Conservation (phyloP, 2,797 vertebrate species). For the Dallia pectoralis region DNA sequence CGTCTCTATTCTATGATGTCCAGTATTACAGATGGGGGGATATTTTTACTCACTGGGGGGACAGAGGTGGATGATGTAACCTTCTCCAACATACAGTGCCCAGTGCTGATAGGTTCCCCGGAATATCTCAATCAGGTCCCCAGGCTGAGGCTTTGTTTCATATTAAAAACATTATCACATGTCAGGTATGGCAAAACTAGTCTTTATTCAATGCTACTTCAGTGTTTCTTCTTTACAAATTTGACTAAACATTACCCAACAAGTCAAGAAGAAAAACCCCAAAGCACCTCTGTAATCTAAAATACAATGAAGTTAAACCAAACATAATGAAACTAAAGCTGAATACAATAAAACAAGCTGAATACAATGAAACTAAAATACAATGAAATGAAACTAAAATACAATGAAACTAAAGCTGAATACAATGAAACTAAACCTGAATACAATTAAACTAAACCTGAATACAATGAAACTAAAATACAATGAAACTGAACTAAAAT, state of each 20-base stretch:
- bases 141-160: slow-evolving; percentile 20
- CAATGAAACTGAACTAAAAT: too few relatives aligned
- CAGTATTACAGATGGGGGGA: not conserved
- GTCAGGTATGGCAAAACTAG: not conserved
- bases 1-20: not conserved
- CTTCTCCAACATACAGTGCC: slow-evolving; percentile 51
- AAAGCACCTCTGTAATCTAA: not conserved
- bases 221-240: not conserved
- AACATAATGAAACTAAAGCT: not conserved
- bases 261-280: not conserved
- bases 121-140: slow-evolving; percentile 54
- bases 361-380: too few relatives aligned
- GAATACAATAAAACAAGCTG: too few relatives aligned
- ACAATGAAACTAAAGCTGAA: too few relatives aligned
- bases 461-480: too few relatives aligned
- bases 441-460: too few relatives aligned
- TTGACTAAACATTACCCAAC: too few relatives aligned
- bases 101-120: slow-evolving; percentile 51
- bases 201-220: not conserved
- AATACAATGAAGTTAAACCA: not conserved
- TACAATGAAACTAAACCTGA: too few relatives aligned
- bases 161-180: not conserved
- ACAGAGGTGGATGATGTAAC: slow-evolving; percentile 51
- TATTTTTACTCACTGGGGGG: slow-evolving; percentile 38
- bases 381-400: too few relatives aligned